Evolutionary conservation across 2,888 invertebrate species (phyloP).

Genomic region (Celastrina argiolus): DNA sequence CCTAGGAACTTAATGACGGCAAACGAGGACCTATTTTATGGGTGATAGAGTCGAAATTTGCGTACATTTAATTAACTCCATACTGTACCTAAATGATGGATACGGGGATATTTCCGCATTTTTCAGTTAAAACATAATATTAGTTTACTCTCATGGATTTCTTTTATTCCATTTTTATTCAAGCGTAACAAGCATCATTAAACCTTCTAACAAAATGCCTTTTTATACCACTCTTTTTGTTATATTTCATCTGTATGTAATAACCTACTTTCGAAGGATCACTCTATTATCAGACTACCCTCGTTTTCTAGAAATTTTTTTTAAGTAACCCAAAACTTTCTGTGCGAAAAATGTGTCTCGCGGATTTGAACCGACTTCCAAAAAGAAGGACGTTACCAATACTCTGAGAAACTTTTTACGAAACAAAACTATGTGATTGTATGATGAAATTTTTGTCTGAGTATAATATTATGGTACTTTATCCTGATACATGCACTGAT

Average conservation of each 20-base stretch:
- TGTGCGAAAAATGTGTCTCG: no score
- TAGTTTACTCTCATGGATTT: conserved; percentile 18
- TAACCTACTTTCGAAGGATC: background rate
- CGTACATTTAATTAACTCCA: conserved; percentile 35
- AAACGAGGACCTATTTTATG: conserved; percentile 45
- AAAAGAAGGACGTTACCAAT: no score
- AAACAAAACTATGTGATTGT: no score
- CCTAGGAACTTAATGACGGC: conserved; percentile 39
- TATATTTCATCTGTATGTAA: background rate
- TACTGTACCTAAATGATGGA: conserved; percentile 28
- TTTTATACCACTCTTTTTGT: background rate
- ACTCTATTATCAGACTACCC: background rate
- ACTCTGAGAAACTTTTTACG: no score
- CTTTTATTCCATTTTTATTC: conserved; percentile 15
- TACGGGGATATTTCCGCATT: conserved; percentile 26
- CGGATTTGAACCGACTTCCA: no score
- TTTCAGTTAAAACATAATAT: conserved; percentile 27
- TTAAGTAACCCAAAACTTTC: no score
- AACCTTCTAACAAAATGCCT: conserved; percentile 5
- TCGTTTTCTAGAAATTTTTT: no score
- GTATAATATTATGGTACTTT: no score
- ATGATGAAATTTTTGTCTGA: no score
- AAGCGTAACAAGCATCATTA: conserved; percentile 17
- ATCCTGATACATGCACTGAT: no score
- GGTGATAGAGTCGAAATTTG: conserved; percentile 43